Evolutionary conservation across 2,888 invertebrate species (phyloP).

Genomic region (Microplitis manilae): DNA sequence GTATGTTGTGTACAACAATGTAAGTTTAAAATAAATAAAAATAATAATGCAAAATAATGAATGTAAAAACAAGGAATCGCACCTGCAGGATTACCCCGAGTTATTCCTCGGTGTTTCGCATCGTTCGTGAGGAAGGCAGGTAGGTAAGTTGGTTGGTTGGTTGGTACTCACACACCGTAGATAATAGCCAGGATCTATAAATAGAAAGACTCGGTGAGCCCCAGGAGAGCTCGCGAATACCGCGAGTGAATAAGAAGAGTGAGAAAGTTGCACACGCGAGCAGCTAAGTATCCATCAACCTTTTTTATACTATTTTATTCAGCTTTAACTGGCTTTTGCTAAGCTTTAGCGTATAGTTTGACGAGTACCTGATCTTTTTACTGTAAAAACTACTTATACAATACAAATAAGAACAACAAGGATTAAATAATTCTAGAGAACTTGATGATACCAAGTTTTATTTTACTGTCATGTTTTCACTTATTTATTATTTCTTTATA

Average conservation of each 20-base stretch:
- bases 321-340: slow-evolving; percentile 27
- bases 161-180: slow-evolving; percentile 50
- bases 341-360: neutral
- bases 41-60: neutral
- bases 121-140: neutral
- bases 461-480: neutral
- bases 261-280: slow-evolving; percentile 32
- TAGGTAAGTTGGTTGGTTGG: neutral
- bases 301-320: slow-evolving; percentile 30
- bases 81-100: slow-evolving; percentile 31
- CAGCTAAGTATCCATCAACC: slow-evolving; percentile 6
- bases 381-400: neutral
- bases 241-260: neutral
- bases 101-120: slow-evolving; percentile 13
- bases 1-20: too few relatives aligned
- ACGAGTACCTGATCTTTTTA: slow-evolving; percentile 2
- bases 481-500: neutral
- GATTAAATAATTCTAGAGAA: neutral
- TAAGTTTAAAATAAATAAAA: neutral
- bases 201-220: slow-evolving; percentile 42
- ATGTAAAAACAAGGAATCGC: slow-evolving; percentile 2
- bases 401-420: neutral
- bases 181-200: slow-evolving; percentile 55
- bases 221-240: neutral
- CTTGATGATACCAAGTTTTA: neutral